Base-by-base conservation (phyloP, 2,888 invertebrate genomes). In the Thereva nobilitata region DNA sequence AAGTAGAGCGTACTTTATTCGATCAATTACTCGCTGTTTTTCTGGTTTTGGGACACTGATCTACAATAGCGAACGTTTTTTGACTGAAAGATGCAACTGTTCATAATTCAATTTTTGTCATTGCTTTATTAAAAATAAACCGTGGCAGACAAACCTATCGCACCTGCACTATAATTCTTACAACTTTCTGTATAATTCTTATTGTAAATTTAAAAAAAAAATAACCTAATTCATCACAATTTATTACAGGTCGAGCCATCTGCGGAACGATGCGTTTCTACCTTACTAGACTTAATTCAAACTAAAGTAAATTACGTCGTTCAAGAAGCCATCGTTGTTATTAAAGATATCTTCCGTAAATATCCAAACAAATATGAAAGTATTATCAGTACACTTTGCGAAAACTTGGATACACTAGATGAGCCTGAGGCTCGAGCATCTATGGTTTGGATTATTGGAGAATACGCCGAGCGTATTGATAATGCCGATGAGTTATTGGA, bases 271-370 rank as follows among this genome's bases (percentile, higher is more conserved):
- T 99, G 99, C 81, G 99, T 99, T 0, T 95, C 97, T 4, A 99
- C 99, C 0, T 85, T 99, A 6, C 83, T 99, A 34, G 99, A 99
- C 80, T 86, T 99, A 65, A 99, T 99, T 77, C 98, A 99, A 82
- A 99, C 99, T 0, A 99, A 99, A 84, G 98, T 95, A 23, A 99
- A 99, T 85, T 99, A 99, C 79, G 99, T 99, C 10, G 99, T 99
- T 0, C 99, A 99, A 80, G 99, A 99, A 79, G 99, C 99, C 0
- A 97, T 99, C 71, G 99, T 99, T 8, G 99, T 99, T 34, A 99
- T 99, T 77, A 99, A 99, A 83, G 95, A 96, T 77, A 95, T 95
- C 71, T 95, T 95, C 86, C 85, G 94, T 66, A 95, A 99, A 81
- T 99, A 99, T 82, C 99, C 99, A 7, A 99, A 99, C 82, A 97